These are phyloP conservation scores for Psammodynastes pulverulentus DNA, from an alignment of 2,113 vertebrate species.

Conservation along the genomic window DNA sequence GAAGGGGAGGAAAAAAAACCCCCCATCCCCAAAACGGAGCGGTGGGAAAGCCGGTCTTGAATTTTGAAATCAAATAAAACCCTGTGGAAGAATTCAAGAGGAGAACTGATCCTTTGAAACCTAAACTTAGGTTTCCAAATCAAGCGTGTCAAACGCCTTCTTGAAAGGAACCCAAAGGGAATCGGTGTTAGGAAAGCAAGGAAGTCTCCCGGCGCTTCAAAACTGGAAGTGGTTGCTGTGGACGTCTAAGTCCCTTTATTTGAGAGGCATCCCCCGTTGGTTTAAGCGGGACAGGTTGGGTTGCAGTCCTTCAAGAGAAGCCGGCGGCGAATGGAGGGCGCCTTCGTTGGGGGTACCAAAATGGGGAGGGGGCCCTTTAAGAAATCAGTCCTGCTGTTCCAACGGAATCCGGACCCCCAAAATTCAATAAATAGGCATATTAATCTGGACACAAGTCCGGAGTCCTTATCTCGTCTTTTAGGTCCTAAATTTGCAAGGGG, in stretches of 20 bases:
- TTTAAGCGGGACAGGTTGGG: neutral
- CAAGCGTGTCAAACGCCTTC: neutral
- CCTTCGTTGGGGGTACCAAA: too few relatives aligned
- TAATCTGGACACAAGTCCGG: neutral
- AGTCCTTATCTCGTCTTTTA: neutral
- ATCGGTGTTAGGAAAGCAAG: neutral
- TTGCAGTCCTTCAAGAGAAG: neutral
- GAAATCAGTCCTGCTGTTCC: neutral
- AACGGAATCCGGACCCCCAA: too few relatives aligned
- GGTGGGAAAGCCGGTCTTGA: neutral
- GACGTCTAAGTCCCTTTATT: too few relatives aligned
- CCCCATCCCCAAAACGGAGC: neutral
- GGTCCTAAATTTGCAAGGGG: neutral
- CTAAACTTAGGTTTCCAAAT: neutral
- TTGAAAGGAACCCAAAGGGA: neutral
- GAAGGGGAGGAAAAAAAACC: neutral
- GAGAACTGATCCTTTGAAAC: neutral
- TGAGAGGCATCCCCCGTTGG: neutral
- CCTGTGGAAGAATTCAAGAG: neutral
- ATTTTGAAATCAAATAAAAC: neutral
- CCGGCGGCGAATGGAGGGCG: fast-evolving
- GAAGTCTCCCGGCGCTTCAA: neutral
- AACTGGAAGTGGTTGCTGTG: neutral
- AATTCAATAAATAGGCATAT: neutral
- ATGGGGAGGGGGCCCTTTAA: neutral